Conservation (phyloP, 2,113 vertebrate genomes). For the Daboia siamensis region DNA sequence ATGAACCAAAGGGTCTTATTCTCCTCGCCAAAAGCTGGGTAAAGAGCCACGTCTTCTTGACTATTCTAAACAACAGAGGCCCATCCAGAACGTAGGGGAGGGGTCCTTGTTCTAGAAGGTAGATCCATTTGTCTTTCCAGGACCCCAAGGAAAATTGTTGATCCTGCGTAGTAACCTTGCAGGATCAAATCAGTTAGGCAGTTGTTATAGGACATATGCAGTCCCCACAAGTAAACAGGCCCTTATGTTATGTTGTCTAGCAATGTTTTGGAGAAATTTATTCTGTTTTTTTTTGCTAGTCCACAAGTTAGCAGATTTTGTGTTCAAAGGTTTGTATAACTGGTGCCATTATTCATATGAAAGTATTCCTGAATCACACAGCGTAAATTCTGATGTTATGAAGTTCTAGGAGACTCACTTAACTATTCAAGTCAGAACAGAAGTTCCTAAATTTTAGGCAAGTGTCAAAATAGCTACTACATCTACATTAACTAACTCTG, state of each 20-base stretch:
- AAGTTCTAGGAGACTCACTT: conserved; percentile 40
- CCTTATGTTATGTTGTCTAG: background rate
- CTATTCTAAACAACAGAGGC: background rate
- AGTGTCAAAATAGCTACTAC: conserved; percentile 53
- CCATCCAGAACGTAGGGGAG: background rate
- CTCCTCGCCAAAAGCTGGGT: background rate
- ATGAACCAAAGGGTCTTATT: background rate
- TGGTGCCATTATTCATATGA: background rate
- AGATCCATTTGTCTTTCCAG: background rate
- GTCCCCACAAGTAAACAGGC: background rate
- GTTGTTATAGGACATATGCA: background rate
- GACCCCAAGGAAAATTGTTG: background rate
- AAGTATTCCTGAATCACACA: conserved; percentile 4
- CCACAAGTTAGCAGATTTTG: background rate
- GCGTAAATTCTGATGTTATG: conserved; percentile 1
- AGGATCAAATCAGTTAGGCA: background rate
- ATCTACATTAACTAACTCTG: conserved; percentile 62
- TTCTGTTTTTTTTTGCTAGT: background rate
- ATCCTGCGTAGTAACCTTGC: background rate
- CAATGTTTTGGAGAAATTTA: background rate
- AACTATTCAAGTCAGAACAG: conserved; percentile 57
- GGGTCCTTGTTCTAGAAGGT: background rate
- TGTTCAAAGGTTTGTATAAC: background rate
- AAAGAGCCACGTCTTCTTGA: background rate
- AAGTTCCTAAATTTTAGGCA: conserved; percentile 58